A percentile compares a stretch with the other conserved stretches of the same genome.
These are phyloP conservation scores for Ganaspis brasiliensis DNA, from an alignment of 2,888 invertebrate species.

Conservation along the genomic window DNA sequence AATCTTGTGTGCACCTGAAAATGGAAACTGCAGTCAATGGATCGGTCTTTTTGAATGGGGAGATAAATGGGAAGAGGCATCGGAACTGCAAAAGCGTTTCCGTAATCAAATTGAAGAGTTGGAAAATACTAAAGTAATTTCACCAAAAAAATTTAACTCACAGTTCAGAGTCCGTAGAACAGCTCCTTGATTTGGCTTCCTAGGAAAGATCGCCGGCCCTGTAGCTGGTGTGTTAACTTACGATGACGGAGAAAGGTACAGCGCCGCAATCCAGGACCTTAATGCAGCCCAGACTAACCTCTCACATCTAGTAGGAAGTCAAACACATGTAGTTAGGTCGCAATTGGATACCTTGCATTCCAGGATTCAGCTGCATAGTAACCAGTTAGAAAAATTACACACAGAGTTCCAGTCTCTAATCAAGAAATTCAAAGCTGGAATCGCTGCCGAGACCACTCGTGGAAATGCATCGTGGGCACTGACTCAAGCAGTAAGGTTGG, in stretches of 20 bases:
- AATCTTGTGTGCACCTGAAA: background rate
- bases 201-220: background rate
- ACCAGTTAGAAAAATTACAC: background rate
- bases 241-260: background rate
- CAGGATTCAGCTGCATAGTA: background rate
- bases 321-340: background rate
- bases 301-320: background rate
- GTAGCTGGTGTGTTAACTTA: background rate
- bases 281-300: background rate
- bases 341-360: background rate
- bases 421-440: background rate
- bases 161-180: background rate
- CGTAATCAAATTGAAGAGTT: background rate
- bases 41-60: background rate
- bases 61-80: background rate
- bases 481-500: background rate
- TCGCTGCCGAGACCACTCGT: background rate
- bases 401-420: background rate
- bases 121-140: background rate
- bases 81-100: background rate
- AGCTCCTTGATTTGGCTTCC: background rate
- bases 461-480: background rate
- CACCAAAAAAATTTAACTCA: background rate
- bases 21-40: background rate
- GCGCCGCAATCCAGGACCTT: background rate